Evolutionary conservation across 1,140 invertebrate genomes (phyloP).

Genomic region (Metaphire vulgaris): DNA sequence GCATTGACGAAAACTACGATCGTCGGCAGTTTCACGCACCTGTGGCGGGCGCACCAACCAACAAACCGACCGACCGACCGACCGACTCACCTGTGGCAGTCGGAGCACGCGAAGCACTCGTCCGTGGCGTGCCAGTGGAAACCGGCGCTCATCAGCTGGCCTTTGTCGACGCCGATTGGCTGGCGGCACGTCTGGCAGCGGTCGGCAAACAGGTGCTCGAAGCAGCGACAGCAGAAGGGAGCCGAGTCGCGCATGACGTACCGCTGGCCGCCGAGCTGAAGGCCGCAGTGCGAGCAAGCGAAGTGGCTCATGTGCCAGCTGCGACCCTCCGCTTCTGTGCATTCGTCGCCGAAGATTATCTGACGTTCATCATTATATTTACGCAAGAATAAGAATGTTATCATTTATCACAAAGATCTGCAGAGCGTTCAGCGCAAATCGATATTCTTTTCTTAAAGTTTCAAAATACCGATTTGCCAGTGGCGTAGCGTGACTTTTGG

Average conservation of each 20-base stretch:
- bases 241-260: slow-evolving; percentile 92
- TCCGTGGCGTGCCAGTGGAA: slow-evolving; percentile 97
- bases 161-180: slow-evolving; percentile 88
- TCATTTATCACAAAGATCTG: not conserved
- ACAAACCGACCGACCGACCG: no score
- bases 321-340: slow-evolving; percentile 88
- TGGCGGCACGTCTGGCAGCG: slow-evolving; percentile 94
- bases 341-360: slow-evolving; percentile 32
- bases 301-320: slow-evolving; percentile 99
- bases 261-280: slow-evolving; percentile 85
- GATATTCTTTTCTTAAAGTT: not conserved
- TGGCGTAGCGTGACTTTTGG: not conserved
- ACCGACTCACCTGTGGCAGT: slow-evolving; percentile 62
- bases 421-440: not conserved
- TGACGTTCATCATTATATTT: not conserved
- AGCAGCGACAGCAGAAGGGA: slow-evolving; percentile 88
- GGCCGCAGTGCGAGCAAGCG: slow-evolving; percentile 86
- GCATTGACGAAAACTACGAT: no score
- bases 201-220: slow-evolving; percentile 72
- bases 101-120: slow-evolving; percentile 88
- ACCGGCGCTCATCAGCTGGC: slow-evolving; percentile 94
- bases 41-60: no score
- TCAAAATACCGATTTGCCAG: not conserved
- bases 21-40: no score
- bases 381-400: not conserved